phyloP scores from a whole-genome alignment of 2,888 invertebrate genomes.

The Auanema freiburgensis region DNA sequence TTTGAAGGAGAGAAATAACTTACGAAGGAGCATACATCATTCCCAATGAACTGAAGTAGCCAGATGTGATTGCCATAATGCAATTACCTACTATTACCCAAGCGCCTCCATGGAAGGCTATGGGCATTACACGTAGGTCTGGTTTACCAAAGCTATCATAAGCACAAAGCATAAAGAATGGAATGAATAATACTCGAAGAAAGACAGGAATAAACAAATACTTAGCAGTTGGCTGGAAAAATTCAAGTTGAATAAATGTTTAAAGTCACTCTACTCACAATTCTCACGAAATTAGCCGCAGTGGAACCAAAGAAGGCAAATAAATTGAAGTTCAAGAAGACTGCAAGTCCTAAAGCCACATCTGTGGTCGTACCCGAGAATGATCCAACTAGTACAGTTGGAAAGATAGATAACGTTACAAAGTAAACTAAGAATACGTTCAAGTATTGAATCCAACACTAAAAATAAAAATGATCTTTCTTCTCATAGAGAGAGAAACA shows the following conservation, averaged over 20 bases:
- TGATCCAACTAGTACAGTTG: constrained; percentile 77
- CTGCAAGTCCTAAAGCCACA: constrained; percentile 73
- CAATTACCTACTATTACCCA: constrained; percentile 66
- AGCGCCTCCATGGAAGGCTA: constrained; percentile 77
- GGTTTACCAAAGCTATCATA: constrained; percentile 72
- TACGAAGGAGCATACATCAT: constrained; percentile 87
- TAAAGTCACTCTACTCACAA: constrained; percentile 68
- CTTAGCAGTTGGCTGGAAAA: constrained; percentile 77
- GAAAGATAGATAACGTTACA: constrained; percentile 85
- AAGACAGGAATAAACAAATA: constrained; percentile 78
- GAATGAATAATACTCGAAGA: constrained; percentile 79
- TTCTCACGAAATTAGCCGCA: constrained; percentile 78
- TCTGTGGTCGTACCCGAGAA: constrained; percentile 20
- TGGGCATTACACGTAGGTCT: constrained; percentile 73
- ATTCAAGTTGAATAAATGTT: background rate
- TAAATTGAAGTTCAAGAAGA: constrained; percentile 90
- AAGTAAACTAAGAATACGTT: constrained; percentile 91
- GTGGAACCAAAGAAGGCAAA: constrained; percentile 90
- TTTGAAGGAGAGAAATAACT: constrained; percentile 4
- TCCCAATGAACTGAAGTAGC: constrained; percentile 85
- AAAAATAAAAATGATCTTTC: constrained; percentile 10
- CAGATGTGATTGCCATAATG: constrained; percentile 82
- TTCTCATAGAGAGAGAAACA: background rate
- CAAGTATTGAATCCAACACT: constrained; percentile 77
- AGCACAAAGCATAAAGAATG: constrained; percentile 87